Percentiles rank a stretch among this genome's conserved stretches.
Evolutionary conservation across 2,797 vertebrate species (phyloP).

Genomic region (Cephalopachus bancanus): DNA sequence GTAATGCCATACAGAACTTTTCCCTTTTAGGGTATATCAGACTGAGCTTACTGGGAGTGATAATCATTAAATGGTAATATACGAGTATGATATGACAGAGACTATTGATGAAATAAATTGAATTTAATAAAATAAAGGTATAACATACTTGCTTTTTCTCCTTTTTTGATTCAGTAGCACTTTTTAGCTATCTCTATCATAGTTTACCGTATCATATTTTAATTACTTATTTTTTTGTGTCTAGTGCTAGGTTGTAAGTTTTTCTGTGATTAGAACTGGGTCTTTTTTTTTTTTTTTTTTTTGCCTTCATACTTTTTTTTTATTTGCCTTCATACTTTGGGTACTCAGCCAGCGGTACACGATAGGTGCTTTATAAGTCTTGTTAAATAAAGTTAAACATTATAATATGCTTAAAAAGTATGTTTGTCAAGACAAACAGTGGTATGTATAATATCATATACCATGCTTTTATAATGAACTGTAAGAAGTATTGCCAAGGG

Average conservation of each 20-base stretch:
- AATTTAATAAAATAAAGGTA: not conserved
- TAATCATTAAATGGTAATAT: not conserved
- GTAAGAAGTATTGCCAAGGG: not conserved
- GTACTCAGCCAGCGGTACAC: not conserved
- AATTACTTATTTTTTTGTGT: not conserved
- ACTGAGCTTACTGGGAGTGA: not conserved
- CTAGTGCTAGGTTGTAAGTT: slow-evolving; percentile 7
- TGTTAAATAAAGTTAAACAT: slow-evolving; percentile 16
- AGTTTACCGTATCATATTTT: not conserved
- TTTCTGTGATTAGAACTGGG: not conserved
- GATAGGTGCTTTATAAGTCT: not conserved
- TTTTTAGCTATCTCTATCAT: not conserved
- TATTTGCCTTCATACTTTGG: not conserved
- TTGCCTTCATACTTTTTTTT: not conserved
- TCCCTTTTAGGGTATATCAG: not conserved
- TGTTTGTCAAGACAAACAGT: slow-evolving; percentile 13
- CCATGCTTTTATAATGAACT: not conserved
- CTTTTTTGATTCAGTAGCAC: not conserved
- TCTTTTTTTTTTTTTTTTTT: not conserved
- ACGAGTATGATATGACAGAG: not conserved
- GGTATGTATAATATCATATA: not conserved
- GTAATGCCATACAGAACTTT: not conserved
- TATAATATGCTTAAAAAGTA: not conserved
- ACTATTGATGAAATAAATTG: not conserved
- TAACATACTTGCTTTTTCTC: not conserved